These are phyloP conservation scores for Trachops cirrhosus DNA, from an alignment of 2,797 vertebrate genomes.

Conservation along the genomic window DNA sequence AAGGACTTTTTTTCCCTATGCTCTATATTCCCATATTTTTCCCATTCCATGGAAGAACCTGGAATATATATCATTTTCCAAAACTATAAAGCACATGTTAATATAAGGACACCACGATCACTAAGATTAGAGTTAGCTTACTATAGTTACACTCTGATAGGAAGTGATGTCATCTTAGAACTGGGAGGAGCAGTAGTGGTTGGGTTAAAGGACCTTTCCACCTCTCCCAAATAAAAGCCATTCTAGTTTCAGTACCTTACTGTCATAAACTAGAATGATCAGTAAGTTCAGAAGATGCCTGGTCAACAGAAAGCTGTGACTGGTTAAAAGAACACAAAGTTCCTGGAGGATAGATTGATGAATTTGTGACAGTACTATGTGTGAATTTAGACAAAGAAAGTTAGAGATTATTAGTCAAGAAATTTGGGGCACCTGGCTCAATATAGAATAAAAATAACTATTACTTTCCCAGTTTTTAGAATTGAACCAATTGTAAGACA, in stretches of 20 bases:
- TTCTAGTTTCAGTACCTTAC: not conserved
- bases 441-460: not conserved
- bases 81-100: not conserved
- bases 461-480: not conserved
- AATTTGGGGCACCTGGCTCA: not conserved
- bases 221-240: not conserved
- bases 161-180: not conserved
- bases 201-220: not conserved
- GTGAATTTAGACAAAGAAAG: not conserved
- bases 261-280: not conserved
- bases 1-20: not conserved
- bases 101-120: not conserved
- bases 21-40: not conserved
- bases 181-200: no score
- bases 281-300: not conserved
- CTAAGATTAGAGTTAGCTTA: not conserved
- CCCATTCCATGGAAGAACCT: not conserved
- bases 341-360: not conserved
- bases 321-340: not conserved
- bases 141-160: not conserved
- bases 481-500: not conserved
- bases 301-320: not conserved
- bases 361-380: accelerated
- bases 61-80: not conserved
- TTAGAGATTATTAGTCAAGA: not conserved